Evolutionary conservation across 2,888 invertebrate genomes (phyloP), one percentile per base, ranked within the genome.

Genomic region (Tachina fera): DNA sequence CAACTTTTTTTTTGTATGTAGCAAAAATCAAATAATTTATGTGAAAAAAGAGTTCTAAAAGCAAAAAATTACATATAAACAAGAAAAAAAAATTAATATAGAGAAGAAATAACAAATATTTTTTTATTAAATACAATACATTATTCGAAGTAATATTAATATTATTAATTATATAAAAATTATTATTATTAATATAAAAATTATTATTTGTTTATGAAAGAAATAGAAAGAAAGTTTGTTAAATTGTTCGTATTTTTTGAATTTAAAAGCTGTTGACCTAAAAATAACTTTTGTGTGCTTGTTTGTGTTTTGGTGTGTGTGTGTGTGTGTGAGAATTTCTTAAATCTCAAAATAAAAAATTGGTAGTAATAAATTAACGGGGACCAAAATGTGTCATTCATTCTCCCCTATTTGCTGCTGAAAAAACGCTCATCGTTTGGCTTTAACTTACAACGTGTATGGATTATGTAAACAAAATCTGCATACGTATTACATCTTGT

Each of bases 401-500:
- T 65, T 63, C 16, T 49, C 1, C 22, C 16, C n/a, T n/a, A 31
- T 43, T 58, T 71, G 51, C 9, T 72, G 45, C 16, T 60, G 13
- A 9, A 22, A 51, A 77, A 67, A 47, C 60, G 49, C 45, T 67
- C 58, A 74, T 47, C 72, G 56, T 53, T 83, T 77, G 19, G 19
- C 60, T 67, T 60, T 53, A 43, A 65, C 43, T 45, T 39, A 68
- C 61, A 81, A 85, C 81, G 77, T 82, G 78, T 72, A 60, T 72
- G 86, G 86, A 86, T 86, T 86, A 86, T 86, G 83, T 83, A 86
- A 86, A 86, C 82, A 83, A 75, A 72, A 65, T 68, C 43, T 58
- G 71, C 49, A 22, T 39, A 22, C 22, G 51, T 39, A 67, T 72
- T 72, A 74, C 58, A 16, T 47, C 9, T 13, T 41, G 11, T 43